Evolutionary conservation across 1,140 invertebrate genomes (phyloP).

Genomic region (Pseudomyrmex sp.): DNA sequence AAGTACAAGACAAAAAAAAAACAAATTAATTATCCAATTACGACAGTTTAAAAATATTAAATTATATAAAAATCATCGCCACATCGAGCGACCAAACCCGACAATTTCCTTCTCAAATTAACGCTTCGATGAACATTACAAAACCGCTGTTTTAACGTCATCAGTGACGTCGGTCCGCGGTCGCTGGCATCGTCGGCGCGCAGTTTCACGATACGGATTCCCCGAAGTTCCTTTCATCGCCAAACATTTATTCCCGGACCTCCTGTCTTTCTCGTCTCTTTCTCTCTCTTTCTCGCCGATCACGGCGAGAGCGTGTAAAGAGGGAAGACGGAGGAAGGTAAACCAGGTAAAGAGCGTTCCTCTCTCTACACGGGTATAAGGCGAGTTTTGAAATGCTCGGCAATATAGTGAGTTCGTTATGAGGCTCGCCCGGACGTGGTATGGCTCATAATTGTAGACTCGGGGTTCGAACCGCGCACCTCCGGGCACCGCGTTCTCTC

Average conservation of each 20-base stretch:
- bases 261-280: slow-evolving; percentile 3
- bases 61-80: no score
- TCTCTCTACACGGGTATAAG: slow-evolving; percentile 49
- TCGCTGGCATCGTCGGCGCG: slow-evolving; percentile 44
- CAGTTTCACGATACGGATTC: slow-evolving; percentile 51
- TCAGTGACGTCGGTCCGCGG: slow-evolving; percentile 38
- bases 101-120: neutral
- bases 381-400: slow-evolving; percentile 80
- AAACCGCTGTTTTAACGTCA: neutral
- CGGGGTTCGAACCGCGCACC: slow-evolving; percentile 77
- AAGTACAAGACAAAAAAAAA: neutral
- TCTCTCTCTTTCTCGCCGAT: neutral
- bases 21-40: neutral
- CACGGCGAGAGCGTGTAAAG: neutral
- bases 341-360: slow-evolving; percentile 68
- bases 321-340: slow-evolving; percentile 19
- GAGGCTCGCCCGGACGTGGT: slow-evolving; percentile 81
- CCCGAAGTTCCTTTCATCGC: slow-evolving; percentile 67
- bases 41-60: neutral
- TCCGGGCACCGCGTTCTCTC: slow-evolving; percentile 74
- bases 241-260: slow-evolving; percentile 66
- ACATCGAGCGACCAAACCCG: no score
- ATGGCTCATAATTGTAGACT: slow-evolving; percentile 85
- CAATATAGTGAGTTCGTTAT: slow-evolving; percentile 85
- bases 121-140: neutral